Base-by-base conservation (phyloP, 2,113 vertebrate species). In the Ophthalmolycus amberensis region DNA sequence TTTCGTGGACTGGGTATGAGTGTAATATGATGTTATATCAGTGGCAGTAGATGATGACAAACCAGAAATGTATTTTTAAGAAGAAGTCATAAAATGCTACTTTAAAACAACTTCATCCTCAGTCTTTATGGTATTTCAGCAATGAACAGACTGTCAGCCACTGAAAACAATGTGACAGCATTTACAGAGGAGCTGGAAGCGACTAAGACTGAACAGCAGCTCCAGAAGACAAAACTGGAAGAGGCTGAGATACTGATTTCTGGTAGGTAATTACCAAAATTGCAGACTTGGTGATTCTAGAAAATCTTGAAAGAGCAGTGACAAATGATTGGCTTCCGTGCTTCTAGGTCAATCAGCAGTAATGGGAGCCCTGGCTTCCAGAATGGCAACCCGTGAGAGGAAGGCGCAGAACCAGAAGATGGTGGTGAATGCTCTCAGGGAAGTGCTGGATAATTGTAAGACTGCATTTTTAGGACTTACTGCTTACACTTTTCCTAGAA, bases 131-230 rank as follows among this genome's bases (percentile, higher is more conserved):
- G 38, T 77, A 40, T 89, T 84, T 85, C 64, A 83, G 72, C 37
- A 69, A 77, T 40, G 74, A 75, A 59, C 52, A 77, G 59, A 83
- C 52, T 90, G 82, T 79, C 87, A 84, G 46, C 18, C 27, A 6
- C 29, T 50, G 69, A 80, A 84, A 88, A 88, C 56, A 77, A 77
- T 64, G 42, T 77, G 86, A 86, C 66, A 82, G 71, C 83, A 52
- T 74, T 86, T 71, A 82, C 75, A 73, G 66, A 6, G 16, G 48
- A 54, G 60, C 46, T 79, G 25, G 56, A 59, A 14, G 25, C 56
- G 12, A 29, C 25, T 15, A 59, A 59, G 27, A 25, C 42, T 42
- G 64, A 82, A 64, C 71, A 56, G 65, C 60, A 71, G 52, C 67
- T 74, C 50, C 29, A 66, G n/a, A 82, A 64, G 63, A 65, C 6